Evolutionary conservation across 1,140 invertebrate genomes (phyloP).

Genomic region (Drosophila pectinifera): DNA sequence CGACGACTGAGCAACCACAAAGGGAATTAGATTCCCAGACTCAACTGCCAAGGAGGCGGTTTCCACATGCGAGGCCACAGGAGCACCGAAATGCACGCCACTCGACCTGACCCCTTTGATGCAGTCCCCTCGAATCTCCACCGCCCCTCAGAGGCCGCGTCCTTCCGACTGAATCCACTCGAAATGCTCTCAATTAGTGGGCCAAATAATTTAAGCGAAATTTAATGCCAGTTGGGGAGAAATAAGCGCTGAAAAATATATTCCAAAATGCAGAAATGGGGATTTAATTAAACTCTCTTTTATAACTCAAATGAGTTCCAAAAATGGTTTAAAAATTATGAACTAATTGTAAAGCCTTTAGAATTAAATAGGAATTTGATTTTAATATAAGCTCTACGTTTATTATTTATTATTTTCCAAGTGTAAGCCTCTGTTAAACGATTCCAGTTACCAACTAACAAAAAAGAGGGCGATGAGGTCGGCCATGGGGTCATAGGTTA

Average conservation of each 20-base stretch:
- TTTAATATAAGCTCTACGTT: too few relatives aligned
- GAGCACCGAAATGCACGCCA: slow-evolving; percentile 39
- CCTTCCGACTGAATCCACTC: slow-evolving; percentile 27
- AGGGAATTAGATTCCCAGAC: slow-evolving; percentile 28
- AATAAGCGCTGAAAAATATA: background rate
- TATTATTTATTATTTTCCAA: background rate
- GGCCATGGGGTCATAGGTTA: slow-evolving; percentile 4
- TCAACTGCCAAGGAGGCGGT: background rate
- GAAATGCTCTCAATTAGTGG: slow-evolving; percentile 44
- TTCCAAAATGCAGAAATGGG: background rate
- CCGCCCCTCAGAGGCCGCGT: background rate
- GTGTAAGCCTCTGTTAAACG: slow-evolving; percentile 6
- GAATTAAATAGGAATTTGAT: too few relatives aligned
- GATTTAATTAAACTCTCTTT: background rate
- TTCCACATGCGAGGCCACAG: slow-evolving; percentile 21
- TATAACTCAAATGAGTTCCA: background rate
- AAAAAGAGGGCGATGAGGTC: slow-evolving; percentile 11
- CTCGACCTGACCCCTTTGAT: slow-evolving; percentile 30
- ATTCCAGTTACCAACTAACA: background rate
- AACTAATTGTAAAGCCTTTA: background rate
- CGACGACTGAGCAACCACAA: slow-evolving; percentile 11
- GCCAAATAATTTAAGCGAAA: slow-evolving; percentile 32
- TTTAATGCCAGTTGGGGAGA: slow-evolving; percentile 11
- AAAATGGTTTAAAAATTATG: background rate
- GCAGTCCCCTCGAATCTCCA: slow-evolving; percentile 5